Evolutionary conservation across 2,888 invertebrate species (phyloP), one percentile per base, ranked within the genome.

Genomic region (Muschampia plurimacula): DNA sequence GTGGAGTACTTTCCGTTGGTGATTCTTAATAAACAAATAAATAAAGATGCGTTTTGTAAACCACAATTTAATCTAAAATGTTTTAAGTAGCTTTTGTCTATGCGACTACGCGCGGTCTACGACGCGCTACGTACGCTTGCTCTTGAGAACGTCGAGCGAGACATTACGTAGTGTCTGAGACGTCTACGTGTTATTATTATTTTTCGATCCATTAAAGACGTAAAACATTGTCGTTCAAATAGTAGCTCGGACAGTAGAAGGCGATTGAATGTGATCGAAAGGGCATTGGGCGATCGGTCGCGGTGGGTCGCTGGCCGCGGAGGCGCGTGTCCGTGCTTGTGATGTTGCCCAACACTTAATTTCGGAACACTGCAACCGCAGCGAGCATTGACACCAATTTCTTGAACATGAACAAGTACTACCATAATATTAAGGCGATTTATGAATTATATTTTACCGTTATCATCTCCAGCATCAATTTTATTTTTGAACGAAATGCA

Each of bases 371-470:
- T 92, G 91, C 91, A 91, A 93, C 92, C 92, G 89, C 93, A 92
- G 92, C 92, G 92, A 93, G 84, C 93, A 91, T 91, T 94, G 93
- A 93, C 93, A 93, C 92, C 91, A 86, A 92, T 92, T 87, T 89
- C 85, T 87, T 86, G 87, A 85, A 87, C 87, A 88, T 87, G 86
- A 86, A 89, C 86, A 85, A 85, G 84, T 84, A 81, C 82, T 86
- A 82, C 77, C 75, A 78, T 78, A 87, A 88, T 83, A 78, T 78
- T 77, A 83, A 83, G 76, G 75, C 80, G 80, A 80, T 80, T 81
- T 81, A 80, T 81, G 74, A 74, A 76, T 77, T 78, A 76, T 64
- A 73, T 74, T 70, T 73, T 67, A 74, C 79, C 76, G 67, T 75
- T 69, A 69, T 49, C 66, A 72, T 64, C 15, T 57, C 70, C n/a